Evolutionary conservation across 2,113 vertebrate genomes (phyloP).

Genomic region (Psophia crepitans): DNA sequence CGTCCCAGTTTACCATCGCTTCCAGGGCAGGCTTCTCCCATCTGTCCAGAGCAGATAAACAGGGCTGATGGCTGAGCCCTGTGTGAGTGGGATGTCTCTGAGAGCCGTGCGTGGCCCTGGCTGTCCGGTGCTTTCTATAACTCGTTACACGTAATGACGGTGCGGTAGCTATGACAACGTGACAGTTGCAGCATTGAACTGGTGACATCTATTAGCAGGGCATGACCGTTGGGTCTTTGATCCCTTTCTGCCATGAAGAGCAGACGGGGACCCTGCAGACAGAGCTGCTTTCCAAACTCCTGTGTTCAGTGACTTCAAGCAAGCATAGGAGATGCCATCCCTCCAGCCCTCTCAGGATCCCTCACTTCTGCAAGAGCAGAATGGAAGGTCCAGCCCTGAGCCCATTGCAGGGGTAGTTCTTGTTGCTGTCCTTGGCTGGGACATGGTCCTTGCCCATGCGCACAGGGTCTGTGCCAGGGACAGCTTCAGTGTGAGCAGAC

Average conservation of each 20-base stretch:
- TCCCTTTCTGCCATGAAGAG: not conserved
- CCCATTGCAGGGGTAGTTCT: not conserved
- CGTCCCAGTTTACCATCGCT: not conserved
- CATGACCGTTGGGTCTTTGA: not conserved
- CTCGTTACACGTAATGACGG: not conserved
- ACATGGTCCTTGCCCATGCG: rapidly evolving
- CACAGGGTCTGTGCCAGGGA: not conserved
- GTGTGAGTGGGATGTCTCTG: rapidly evolving
- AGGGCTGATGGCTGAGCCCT: not conserved
- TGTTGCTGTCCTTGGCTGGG: not conserved
- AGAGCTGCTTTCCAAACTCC: not conserved
- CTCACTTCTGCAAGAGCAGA: not conserved
- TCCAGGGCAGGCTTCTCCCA: rapidly evolving
- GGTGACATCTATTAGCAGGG: not conserved
- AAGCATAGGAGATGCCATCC: rapidly evolving
- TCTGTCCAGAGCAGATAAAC: not conserved
- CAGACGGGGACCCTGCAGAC: not conserved
- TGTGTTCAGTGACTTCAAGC: not conserved
- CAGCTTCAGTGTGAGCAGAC: not conserved
- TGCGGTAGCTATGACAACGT: not conserved
- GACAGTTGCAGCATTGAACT: not conserved
- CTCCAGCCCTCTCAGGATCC: not conserved
- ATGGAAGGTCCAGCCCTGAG: not conserved
- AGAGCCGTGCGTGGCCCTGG: rapidly evolving
- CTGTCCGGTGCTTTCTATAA: not conserved